Percentiles rank a stretch among this genome's conserved stretches.
phyloP scores from a whole-genome alignment of 2,888 invertebrate species.

The Agrypnus murinus region DNA sequence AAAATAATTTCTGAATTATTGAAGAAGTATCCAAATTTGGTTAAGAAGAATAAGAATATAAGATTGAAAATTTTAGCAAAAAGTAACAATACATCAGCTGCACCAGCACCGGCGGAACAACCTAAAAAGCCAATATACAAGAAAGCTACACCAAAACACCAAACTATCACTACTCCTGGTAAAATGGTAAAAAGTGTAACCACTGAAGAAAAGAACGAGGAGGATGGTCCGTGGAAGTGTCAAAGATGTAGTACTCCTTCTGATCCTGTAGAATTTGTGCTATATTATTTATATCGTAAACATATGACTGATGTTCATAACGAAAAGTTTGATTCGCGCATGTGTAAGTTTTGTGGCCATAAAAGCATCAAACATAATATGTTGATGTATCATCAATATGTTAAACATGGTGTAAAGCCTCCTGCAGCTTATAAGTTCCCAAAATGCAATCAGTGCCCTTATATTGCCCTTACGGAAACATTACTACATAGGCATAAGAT shows the following conservation, averaged over 20 bases:
- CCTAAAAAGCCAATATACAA: slow-evolving; percentile 35
- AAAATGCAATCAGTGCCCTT: slow-evolving; percentile 84
- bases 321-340: slow-evolving; percentile 83
- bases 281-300: slow-evolving; percentile 86
- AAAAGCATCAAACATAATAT: slow-evolving; percentile 83
- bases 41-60: slow-evolving; percentile 90
- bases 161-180: slow-evolving; percentile 2
- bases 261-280: slow-evolving; percentile 79
- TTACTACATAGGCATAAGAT: slow-evolving; percentile 82
- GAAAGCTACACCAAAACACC: slow-evolving; percentile 30
- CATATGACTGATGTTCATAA: slow-evolving; percentile 88
- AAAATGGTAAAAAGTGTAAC: slow-evolving; percentile 21
- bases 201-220: slow-evolving; percentile 74
- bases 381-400: slow-evolving; percentile 85
- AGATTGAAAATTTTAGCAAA: slow-evolving; percentile 88
- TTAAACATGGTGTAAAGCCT: slow-evolving; percentile 83
- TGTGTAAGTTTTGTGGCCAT: slow-evolving; percentile 91
- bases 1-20: slow-evolving; percentile 91
- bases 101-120: slow-evolving; percentile 19
- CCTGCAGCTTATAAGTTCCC: slow-evolving; percentile 83
- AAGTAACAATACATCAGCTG: slow-evolving; percentile 46
- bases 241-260: slow-evolving; percentile 82
- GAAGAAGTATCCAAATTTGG: slow-evolving; percentile 91
- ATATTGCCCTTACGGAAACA: slow-evolving; percentile 83
- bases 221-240: slow-evolving; percentile 88